Evolutionary conservation across 2,113 vertebrate species (phyloP), one percentile per base, ranked within the genome.

Genomic region (Thamnaconus septentrionalis): DNA sequence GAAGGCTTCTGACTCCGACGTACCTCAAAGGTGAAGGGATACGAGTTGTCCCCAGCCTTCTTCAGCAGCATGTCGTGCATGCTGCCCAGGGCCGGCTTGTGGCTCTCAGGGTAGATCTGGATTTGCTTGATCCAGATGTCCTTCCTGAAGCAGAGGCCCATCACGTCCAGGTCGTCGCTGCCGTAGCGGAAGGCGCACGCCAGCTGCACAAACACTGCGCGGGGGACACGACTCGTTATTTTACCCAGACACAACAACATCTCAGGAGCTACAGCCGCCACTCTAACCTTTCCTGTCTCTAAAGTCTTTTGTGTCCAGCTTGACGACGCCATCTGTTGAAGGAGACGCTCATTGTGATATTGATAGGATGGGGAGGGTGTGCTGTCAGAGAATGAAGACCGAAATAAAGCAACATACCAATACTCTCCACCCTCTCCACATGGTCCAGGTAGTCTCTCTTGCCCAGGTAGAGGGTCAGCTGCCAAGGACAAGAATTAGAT

Each of bases 121-220:
- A 72, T 8, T 0, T 85, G 73, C 0, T 71, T 8, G 42, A 88
- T 45, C 91, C 92, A 93, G 79, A 93, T 92, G 83, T 93, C 91
- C 82, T 91, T 93, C 81, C 91, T 89, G 81, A 91, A 93, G 78
- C 87, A 79, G 51, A 93, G 78, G 12, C 92, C 91, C 47, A 93
- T 90, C 64, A 92, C 89, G 8, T 93, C 92, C 86, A 93, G 80
- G 71, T 93, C 92, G 0, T 92, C 92, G 0, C 81, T 89, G 7
- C 92, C 92, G 1, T 93, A 93, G 3, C 91, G 92, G 79, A 93
- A 93, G 61, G 91, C 92, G 69, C 91, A 92, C 1, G 81, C 73
- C 80, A 92, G 69, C 73, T 91, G 88, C 54, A 92, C 78, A 46
- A 89, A 93, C 59, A 90, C 92, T 93, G 76, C 5, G 5, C n/a